Evolutionary conservation across 2,113 vertebrate species (phyloP).

Genomic region (Rhea pennata): DNA sequence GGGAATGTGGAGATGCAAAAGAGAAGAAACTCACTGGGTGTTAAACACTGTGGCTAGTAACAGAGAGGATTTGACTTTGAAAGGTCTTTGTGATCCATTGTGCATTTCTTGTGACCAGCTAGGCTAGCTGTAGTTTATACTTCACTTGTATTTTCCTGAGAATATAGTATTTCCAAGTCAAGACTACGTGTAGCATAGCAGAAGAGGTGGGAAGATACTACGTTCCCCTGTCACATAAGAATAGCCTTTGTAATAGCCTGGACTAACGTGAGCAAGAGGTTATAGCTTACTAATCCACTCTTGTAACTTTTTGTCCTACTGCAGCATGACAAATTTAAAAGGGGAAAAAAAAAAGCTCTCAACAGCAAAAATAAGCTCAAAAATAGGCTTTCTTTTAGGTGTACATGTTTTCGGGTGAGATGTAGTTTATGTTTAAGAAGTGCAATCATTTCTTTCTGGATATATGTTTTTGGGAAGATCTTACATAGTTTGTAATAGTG

Average conservation of each 20-base stretch:
- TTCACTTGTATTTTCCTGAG: background rate
- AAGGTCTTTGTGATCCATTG: background rate
- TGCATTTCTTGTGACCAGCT: background rate
- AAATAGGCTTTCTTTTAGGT: background rate
- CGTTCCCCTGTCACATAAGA: background rate
- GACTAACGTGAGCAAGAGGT: background rate
- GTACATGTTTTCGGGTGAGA: background rate
- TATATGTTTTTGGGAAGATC: background rate
- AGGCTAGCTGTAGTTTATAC: background rate
- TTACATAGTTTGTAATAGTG: background rate
- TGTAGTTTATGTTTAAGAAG: background rate
- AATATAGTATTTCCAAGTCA: background rate
- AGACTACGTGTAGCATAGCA: background rate
- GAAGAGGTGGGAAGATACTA: background rate
- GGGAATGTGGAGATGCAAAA: background rate
- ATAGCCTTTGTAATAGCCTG: background rate
- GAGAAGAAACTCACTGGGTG: background rate
- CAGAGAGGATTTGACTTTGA: background rate
- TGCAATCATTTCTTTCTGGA: background rate
- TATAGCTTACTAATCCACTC: background rate
- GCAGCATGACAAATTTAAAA: background rate
- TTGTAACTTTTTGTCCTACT: background rate
- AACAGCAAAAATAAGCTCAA: too few relatives aligned
- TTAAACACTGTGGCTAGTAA: background rate
- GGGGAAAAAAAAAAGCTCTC: rapidly evolving